Percentiles rank a stretch among this genome's conserved stretches.
Conservation (phyloP, 2,888 invertebrate species). For the Ormyrus rosae region DNA sequence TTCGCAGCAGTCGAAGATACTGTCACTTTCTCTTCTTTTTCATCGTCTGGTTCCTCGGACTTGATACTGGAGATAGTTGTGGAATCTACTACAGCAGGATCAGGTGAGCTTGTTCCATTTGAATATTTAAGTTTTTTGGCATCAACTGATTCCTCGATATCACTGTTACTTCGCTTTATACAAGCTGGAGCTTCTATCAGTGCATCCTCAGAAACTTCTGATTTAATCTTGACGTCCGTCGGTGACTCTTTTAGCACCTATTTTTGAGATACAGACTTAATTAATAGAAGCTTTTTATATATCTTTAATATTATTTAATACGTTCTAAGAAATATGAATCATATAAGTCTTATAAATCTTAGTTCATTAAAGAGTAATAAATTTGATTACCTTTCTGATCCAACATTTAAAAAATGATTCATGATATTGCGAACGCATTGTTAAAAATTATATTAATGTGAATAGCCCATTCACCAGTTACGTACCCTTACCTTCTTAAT, state of each 20-base stretch:
- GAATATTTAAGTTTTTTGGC: constrained; percentile 75
- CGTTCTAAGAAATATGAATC: too few relatives aligned
- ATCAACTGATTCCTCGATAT: constrained; percentile 64
- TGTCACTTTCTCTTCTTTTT: constrained; percentile 78
- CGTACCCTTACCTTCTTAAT: constrained; percentile 76
- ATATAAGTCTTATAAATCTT: too few relatives aligned
- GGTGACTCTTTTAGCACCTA: constrained; percentile 68
- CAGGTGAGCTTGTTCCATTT: constrained; percentile 73
- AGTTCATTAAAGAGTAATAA: neutral
- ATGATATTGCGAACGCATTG: constrained; percentile 1
- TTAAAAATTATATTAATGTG: constrained; percentile 12
- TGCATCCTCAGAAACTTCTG: constrained; percentile 70
- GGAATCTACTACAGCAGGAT: constrained; percentile 66
- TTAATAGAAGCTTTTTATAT: neutral
- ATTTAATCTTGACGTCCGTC: constrained; percentile 67
- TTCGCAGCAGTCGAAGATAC: constrained; percentile 91
- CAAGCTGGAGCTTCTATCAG: constrained; percentile 69
- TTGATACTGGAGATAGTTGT: constrained; percentile 76
- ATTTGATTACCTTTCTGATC: neutral
- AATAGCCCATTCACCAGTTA: constrained; percentile 23
- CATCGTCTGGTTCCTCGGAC: constrained; percentile 75
- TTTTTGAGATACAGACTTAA: neutral
- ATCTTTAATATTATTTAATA: neutral
- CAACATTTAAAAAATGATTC: neutral
- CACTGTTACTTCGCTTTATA: constrained; percentile 64